These are phyloP conservation scores for Montipora sp. DNA, from an alignment of 64 coral and sea anemone genomes.

Conservation along the genomic window DNA sequence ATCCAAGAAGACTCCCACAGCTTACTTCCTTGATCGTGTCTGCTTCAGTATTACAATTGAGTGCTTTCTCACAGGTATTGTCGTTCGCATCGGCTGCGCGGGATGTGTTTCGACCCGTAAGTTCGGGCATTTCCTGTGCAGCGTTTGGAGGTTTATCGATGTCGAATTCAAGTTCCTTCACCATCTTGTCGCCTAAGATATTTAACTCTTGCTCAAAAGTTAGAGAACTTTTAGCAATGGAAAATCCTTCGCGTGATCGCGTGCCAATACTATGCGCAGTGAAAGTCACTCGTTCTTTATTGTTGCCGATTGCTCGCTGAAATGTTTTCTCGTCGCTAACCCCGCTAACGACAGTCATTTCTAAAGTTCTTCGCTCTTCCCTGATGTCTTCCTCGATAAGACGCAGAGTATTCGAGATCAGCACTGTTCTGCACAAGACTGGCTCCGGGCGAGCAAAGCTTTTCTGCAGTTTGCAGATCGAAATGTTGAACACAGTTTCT, in stretches of 20 bases:
- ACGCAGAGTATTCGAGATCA: conserved; percentile 89
- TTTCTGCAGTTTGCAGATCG: conserved; percentile 92
- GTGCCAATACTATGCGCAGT: conserved; percentile 32
- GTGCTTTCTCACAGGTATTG: conserved; percentile 33
- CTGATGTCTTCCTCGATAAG: conserved; percentile 92
- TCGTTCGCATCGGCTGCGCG: conserved; percentile 53
- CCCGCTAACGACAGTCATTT: conserved; percentile 15
- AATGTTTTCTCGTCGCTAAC: conserved; percentile 36
- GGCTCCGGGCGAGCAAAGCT: conserved; percentile 71
- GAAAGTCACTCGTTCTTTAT: conserved; percentile 4
- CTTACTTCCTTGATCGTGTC: conserved; percentile 72
- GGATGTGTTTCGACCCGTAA: background rate
- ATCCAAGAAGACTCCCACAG: conserved; percentile 79
- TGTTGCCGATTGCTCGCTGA: conserved; percentile 5
- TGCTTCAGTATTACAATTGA: conserved; percentile 18
- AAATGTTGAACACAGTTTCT: conserved; percentile 95
- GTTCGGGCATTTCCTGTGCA: background rate
- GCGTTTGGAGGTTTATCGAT: conserved; percentile 39
- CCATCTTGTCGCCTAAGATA: conserved; percentile 81
- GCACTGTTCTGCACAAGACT: conserved; percentile 84
- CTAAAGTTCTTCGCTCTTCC: conserved; percentile 69
- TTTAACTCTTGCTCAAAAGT: conserved; percentile 82
- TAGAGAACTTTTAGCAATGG: conserved; percentile 55
- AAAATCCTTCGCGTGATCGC: conserved; percentile 63
- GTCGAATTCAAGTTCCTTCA: conserved; percentile 80